Conservation (phyloP, 2,888 invertebrate genomes). For the Cabera pusaria region DNA sequence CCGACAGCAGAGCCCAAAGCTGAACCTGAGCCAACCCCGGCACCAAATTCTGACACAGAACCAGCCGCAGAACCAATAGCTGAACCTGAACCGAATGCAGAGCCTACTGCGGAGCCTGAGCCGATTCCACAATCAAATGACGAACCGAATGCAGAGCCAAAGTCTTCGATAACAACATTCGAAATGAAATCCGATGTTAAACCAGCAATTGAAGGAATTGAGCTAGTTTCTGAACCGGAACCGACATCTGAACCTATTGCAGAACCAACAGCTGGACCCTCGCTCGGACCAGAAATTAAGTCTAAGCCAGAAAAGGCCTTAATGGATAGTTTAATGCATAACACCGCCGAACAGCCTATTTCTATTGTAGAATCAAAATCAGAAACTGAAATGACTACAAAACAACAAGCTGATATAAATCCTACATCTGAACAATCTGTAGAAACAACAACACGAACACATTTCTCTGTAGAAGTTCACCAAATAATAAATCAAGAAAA, state of each 20-base stretch:
- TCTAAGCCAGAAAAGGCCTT: too few relatives aligned
- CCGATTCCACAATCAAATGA: slow-evolving; percentile 53
- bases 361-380: slow-evolving; percentile 9
- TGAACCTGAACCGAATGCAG: slow-evolving; percentile 32
- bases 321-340: too few relatives aligned
- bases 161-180: too few relatives aligned
- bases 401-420: slow-evolving; percentile 14
- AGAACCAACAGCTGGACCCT: slow-evolving; percentile 25
- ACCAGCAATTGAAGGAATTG: too few relatives aligned
- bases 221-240: slow-evolving; percentile 46
- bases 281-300: slow-evolving; percentile 6
- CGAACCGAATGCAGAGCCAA: too few relatives aligned
- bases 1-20: slow-evolving; percentile 51
- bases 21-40: slow-evolving; percentile 46
- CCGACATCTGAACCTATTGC: slow-evolving; percentile 56
- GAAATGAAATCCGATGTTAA: too few relatives aligned
- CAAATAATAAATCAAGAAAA: slow-evolving; percentile 7
- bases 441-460: slow-evolving; percentile 29
- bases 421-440: slow-evolving; percentile 25
- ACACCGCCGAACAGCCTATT: too few relatives aligned
- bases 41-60: slow-evolving; percentile 40
- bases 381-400: slow-evolving; percentile 6
- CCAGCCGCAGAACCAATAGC: slow-evolving; percentile 38
- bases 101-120: slow-evolving; percentile 35
- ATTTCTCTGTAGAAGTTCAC: slow-evolving; percentile 4